Percentiles rank a stretch among this genome's conserved stretches.
These are phyloP conservation scores for Lycia hirtaria DNA, from an alignment of 2,888 invertebrate genomes.

Conservation along the genomic window DNA sequence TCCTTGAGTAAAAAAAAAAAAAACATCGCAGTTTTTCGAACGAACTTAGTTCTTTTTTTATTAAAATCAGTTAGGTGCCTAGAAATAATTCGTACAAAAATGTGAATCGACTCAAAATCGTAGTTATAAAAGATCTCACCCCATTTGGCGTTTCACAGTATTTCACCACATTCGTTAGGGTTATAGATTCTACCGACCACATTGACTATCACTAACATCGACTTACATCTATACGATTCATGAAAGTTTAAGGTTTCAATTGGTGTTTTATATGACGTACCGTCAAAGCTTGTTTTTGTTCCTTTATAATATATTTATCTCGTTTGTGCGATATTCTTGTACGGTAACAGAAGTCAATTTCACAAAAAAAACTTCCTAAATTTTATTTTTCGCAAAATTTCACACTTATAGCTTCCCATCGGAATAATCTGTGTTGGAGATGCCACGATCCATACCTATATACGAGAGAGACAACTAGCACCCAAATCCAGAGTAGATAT, in stretches of 20 bases:
- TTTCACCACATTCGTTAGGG: constrained; percentile 43
- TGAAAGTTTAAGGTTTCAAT: constrained; percentile 49
- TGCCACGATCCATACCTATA: too few species aligned
- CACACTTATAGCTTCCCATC: too few species aligned
- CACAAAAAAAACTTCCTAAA: constrained; percentile 24
- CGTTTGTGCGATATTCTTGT: constrained; percentile 34
- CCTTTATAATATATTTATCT: constrained; percentile 21
- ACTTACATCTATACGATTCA: constrained; percentile 58
- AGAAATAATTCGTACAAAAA: background rate
- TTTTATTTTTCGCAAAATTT: too few species aligned
- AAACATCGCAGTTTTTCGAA: too few species aligned
- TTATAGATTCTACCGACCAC: constrained; percentile 76
- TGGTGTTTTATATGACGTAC: constrained; percentile 71
- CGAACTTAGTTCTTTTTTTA: too few species aligned
- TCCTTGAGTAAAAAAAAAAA: background rate
- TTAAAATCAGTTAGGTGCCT: too few species aligned
- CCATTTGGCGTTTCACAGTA: constrained; percentile 34
- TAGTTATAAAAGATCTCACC: constrained; percentile 38
- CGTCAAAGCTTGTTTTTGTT: constrained; percentile 39
- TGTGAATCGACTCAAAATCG: background rate
- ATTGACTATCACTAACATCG: constrained; percentile 77
- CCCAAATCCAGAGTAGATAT: too few species aligned
- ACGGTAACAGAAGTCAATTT: constrained; percentile 6
- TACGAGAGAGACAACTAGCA: too few species aligned
- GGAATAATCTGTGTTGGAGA: too few species aligned